A percentile compares a stretch with the other conserved stretches of the same genome.
Evolutionary conservation across 2,888 invertebrate genomes (phyloP).

Genomic region (Calameuta idolon): DNA sequence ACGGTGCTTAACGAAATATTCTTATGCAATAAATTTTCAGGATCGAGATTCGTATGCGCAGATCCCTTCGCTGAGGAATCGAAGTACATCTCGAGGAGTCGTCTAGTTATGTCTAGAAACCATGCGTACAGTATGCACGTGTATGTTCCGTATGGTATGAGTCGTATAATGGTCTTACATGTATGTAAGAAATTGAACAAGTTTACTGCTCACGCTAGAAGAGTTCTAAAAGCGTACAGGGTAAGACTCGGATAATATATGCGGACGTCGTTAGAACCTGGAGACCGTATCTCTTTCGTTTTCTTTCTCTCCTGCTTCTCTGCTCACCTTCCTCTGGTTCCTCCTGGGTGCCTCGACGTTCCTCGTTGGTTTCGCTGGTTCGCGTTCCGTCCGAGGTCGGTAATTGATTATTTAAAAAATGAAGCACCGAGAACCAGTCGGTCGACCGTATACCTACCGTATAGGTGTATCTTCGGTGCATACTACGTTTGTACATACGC

Average conservation of each 20-base stretch:
- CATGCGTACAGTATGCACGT: neutral
- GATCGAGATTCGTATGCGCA: too few species aligned
- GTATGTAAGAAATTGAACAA: neutral
- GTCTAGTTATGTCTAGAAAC: too few species aligned
- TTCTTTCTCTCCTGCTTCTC: neutral
- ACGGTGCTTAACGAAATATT: too few species aligned
- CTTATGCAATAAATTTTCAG: too few species aligned
- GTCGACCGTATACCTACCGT: neutral
- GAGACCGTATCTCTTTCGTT: neutral
- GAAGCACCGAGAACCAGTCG: neutral
- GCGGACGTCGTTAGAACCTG: neutral
- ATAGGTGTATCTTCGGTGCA: neutral
- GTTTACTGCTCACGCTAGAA: neutral
- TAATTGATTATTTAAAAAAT: neutral
- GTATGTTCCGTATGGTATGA: neutral
- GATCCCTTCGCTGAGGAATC: too few species aligned
- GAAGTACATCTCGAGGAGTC: too few species aligned
- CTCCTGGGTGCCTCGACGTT: neutral
- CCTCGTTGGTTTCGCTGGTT: neutral
- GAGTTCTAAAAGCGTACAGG: neutral
- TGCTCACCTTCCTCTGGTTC: neutral
- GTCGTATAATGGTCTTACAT: neutral
- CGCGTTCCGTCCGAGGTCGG: neutral
- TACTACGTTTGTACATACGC: neutral
- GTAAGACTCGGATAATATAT: neutral